phyloP scores from a whole-genome alignment of 2,888 invertebrate genomes.

The Ophion slaviceki region DNA sequence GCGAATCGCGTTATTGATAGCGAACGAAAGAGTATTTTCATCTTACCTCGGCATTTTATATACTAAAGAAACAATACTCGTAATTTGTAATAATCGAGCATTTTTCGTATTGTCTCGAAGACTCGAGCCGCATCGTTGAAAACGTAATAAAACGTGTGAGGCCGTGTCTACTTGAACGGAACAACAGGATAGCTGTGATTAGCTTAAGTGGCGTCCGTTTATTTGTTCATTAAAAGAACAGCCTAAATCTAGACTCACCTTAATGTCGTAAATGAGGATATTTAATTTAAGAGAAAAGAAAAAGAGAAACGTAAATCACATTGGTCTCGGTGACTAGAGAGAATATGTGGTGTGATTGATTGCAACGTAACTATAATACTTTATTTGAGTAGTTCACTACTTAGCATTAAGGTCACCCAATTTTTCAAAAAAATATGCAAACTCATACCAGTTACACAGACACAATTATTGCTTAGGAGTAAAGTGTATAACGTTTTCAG shows the following conservation, averaged over 20 bases:
- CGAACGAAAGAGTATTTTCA: conserved; percentile 43
- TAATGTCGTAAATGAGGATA: conserved; percentile 2
- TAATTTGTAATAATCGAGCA: conserved; percentile 45
- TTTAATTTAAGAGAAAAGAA: neutral
- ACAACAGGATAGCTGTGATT: neutral
- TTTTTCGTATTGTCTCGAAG: neutral
- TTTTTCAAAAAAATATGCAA: conserved; percentile 37
- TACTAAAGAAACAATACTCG: conserved; percentile 45
- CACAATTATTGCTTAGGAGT: conserved; percentile 48
- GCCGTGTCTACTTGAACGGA: neutral
- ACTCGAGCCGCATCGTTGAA: conserved; percentile 5
- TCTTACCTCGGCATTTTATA: conserved; percentile 51
- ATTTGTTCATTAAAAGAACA: neutral
- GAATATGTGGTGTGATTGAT: conserved; percentile 5
- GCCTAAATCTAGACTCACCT: neutral
- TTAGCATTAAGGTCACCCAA: conserved; percentile 5
- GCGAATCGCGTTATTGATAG: conserved; percentile 43
- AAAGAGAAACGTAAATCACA: neutral
- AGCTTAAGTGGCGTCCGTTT: neutral
- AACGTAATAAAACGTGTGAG: conserved; percentile 4
- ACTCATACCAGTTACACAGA: conserved; percentile 47
- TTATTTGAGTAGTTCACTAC: conserved; percentile 7
- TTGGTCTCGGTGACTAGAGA: neutral
- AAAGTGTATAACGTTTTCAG: conserved; percentile 62
- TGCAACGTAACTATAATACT: conserved; percentile 23